phyloP scores from a whole-genome alignment of 92 coral and sea anemone genomes.

The Zoanthus sociatus region DNA sequence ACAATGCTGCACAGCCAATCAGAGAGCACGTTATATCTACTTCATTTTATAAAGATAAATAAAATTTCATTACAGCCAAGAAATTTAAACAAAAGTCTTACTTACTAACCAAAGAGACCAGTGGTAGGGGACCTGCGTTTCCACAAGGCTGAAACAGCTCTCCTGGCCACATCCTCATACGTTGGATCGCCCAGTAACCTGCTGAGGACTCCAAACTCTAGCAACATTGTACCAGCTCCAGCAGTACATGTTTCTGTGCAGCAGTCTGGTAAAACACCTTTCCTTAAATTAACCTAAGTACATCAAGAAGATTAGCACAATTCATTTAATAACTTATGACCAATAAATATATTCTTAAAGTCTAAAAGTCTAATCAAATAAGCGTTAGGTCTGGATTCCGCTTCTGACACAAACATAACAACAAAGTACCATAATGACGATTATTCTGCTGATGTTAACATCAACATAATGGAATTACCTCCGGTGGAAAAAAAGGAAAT shows the following conservation, averaged over 20 bases:
- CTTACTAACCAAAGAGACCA: conserved; percentile 78
- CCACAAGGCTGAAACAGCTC: conserved; percentile 89
- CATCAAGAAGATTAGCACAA: background rate
- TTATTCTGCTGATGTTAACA: too few relatives aligned
- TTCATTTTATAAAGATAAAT: too few relatives aligned
- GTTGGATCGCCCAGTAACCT: conserved; percentile 92
- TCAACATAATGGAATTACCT: too few relatives aligned
- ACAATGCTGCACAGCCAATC: too few relatives aligned
- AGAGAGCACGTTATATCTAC: too few relatives aligned
- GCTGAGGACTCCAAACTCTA: conserved; percentile 96
- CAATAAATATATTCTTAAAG: too few relatives aligned
- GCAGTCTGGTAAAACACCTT: conserved; percentile 75
- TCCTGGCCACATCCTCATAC: conserved; percentile 87
- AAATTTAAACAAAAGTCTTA: background rate
- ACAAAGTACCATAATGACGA: too few relatives aligned
- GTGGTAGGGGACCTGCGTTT: conserved; percentile 78
- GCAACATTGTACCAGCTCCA: conserved; percentile 89
- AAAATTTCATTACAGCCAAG: too few relatives aligned
- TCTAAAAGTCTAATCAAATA: too few relatives aligned
- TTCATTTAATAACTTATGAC: background rate
- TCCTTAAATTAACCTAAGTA: conserved; percentile 78
- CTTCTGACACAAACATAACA: too few relatives aligned
- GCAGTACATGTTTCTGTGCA: conserved; percentile 90
- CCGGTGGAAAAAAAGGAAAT: too few relatives aligned
- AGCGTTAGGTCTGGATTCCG: too few relatives aligned